Conservation (phyloP, 2,113 vertebrate species). For the Progne subis region DNA sequence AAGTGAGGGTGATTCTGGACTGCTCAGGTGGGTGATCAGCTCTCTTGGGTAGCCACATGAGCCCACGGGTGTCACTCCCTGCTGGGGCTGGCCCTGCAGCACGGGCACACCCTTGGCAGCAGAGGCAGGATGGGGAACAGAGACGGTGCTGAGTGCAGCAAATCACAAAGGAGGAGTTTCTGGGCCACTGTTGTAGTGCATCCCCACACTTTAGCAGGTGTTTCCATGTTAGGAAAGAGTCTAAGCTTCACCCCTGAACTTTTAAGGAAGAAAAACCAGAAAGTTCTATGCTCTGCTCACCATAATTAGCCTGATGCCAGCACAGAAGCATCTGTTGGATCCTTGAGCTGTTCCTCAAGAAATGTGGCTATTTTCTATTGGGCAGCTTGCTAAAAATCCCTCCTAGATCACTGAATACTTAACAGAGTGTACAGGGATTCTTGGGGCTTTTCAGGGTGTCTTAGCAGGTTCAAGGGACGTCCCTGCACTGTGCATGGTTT, state of each 20-base stretch:
- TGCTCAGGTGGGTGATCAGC: not conserved
- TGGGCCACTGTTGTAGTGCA: not conserved
- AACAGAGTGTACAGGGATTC: not conserved
- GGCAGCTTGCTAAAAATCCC: not conserved
- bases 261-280: not conserved
- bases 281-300: not conserved
- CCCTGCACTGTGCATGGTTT: not conserved
- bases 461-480: not conserved
- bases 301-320: not conserved
- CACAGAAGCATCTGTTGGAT: not conserved
- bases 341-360: not conserved
- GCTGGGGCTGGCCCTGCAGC: not conserved
- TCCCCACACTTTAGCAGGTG: not conserved
- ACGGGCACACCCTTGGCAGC: not conserved
- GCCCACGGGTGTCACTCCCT: not conserved
- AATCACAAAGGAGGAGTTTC: rapidly evolving
- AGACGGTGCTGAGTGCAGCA: not conserved
- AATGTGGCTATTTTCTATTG: not conserved
- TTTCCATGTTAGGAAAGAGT: not conserved
- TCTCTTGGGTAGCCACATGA: not conserved
- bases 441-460: not conserved
- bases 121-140: not conserved
- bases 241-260: not conserved
- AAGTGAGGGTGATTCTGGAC: not conserved
- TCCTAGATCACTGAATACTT: not conserved